Percentiles rank a stretch among this genome's conserved stretches.
Conservation (phyloP, 2,888 invertebrate genomes). For the Zeuzera pyrina region DNA sequence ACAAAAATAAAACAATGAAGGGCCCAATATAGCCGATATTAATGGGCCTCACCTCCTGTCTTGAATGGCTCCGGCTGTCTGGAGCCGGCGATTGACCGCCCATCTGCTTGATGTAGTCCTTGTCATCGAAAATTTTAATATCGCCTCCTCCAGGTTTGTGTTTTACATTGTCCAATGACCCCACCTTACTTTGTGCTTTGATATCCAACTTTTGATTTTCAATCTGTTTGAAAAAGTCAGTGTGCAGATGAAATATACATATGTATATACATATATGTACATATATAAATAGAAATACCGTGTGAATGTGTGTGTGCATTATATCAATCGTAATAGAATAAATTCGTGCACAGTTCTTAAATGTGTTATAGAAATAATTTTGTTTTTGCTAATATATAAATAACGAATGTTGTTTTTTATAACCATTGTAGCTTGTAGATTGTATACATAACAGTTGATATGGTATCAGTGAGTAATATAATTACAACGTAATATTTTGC, state of each 20-base stretch:
- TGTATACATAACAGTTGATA: no score
- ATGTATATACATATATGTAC: slow-evolving; percentile 4
- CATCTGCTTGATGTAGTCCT: slow-evolving; percentile 89
- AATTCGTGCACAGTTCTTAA: no score
- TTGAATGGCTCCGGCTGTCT: slow-evolving; percentile 47
- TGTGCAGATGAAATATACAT: slow-evolving; percentile 39
- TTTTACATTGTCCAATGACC: slow-evolving; percentile 91
- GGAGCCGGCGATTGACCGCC: slow-evolving; percentile 56
- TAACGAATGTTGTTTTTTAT: no score
- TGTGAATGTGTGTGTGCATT: no score
- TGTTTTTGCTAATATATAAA: no score
- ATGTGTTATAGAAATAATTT: no score
- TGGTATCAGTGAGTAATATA: no score
- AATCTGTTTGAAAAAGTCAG: slow-evolving; percentile 77
- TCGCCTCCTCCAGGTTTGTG: slow-evolving; percentile 95
- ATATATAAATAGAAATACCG: slow-evolving; percentile 11
- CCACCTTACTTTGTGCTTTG: slow-evolving; percentile 93
- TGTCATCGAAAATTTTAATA: slow-evolving; percentile 94
- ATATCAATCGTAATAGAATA: no score
- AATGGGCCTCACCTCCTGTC: slow-evolving; percentile 67
- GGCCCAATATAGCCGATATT: no score
- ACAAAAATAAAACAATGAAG: slow-evolving; percentile 18
- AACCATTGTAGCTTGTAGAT: no score
- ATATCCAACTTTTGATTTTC: slow-evolving; percentile 92
- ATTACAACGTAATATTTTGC: no score